A percentile compares a stretch with the other conserved stretches of the same genome.
Evolutionary conservation across 2,888 invertebrate species (phyloP).

Genomic region (Netelia fuscicornis): DNA sequence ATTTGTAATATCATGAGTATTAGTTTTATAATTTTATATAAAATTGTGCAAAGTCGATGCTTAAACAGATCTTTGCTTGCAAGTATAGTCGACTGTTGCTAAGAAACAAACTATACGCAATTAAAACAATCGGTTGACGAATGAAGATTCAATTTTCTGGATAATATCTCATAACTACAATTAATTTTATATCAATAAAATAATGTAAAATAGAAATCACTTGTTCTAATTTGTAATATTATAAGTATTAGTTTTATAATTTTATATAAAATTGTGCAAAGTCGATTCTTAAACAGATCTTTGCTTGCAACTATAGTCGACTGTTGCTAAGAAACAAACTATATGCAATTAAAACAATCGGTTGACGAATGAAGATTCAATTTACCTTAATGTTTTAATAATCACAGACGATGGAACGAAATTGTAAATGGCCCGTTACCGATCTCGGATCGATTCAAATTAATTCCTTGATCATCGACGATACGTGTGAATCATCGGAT

Average conservation of each 20-base stretch:
- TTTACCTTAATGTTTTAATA: conserved; percentile 50
- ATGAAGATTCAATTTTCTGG: neutral
- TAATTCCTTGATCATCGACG: neutral
- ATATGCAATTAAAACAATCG: neutral
- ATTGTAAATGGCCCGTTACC: conserved; percentile 8
- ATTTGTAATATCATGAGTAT: neutral
- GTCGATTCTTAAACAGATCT: neutral
- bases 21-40: neutral
- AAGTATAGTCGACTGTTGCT: neutral
- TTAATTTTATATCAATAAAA: neutral
- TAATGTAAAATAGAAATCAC: neutral
- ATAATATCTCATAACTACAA: too few relatives aligned
- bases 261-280: neutral
- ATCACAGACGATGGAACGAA: conserved; percentile 45
- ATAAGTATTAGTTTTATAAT: too few relatives aligned
- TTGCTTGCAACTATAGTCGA: neutral
- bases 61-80: neutral
- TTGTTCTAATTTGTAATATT: neutral
- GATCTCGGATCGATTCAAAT: neutral
- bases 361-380: neutral
- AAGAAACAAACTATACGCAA: neutral
- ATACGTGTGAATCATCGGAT: neutral
- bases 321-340: neutral
- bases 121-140: neutral
- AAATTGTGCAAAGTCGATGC: neutral